These are phyloP conservation scores for Batillaria attramentaria DNA, from an alignment of 1,140 invertebrate genomes.

Conservation along the genomic window DNA sequence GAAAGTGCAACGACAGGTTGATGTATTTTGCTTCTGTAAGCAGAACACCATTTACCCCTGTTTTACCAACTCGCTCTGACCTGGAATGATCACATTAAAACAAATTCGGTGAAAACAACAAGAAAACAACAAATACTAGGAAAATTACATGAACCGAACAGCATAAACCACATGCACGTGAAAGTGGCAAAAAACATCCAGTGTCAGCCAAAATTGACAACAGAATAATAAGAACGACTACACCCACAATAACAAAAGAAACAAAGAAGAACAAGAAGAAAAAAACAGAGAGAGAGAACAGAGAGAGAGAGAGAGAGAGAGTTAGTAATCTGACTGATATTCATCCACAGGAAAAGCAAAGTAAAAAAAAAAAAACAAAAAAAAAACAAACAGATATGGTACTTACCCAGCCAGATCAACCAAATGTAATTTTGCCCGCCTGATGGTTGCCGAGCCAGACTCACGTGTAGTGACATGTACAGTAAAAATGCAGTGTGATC, in stretches of 20 bases:
- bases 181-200: no score
- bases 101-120: no score
- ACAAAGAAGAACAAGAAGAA: no score
- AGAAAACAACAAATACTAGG: no score
- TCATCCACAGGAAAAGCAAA: background rate
- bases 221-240: no score
- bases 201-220: no score
- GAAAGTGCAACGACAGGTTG: slow-evolving; percentile 79
- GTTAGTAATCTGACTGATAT: background rate
- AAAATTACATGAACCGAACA: no score
- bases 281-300: no score
- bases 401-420: slow-evolving; percentile 80
- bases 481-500: slow-evolving; percentile 81
- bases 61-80: slow-evolving; percentile 72
- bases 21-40: slow-evolving; percentile 79
- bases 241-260: no score
- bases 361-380: slow-evolving; percentile 2
- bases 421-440: slow-evolving; percentile 78
- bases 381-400: background rate
- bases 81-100: no score
- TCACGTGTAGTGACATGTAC: slow-evolving; percentile 75
- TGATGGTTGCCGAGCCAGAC: slow-evolving; percentile 72
- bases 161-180: no score
- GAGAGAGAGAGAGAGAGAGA: background rate
- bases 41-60: slow-evolving; percentile 74